Evolutionary conservation across 1,140 invertebrate species (phyloP).

Genomic region (Bathynomus jamesi): DNA sequence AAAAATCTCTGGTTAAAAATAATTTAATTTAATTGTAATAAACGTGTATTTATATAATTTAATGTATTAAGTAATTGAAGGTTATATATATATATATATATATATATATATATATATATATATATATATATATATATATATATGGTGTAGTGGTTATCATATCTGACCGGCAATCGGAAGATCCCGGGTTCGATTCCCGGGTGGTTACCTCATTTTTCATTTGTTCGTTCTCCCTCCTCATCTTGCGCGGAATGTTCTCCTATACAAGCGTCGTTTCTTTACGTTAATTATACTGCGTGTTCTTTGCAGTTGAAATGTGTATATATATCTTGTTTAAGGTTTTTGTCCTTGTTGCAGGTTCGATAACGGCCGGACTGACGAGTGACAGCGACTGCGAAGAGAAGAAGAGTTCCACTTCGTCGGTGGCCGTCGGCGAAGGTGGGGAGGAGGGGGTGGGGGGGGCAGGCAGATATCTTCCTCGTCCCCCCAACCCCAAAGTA

Average conservation of each 20-base stretch:
- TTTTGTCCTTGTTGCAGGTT: constrained; percentile 16
- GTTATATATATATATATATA: no score
- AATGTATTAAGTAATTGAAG: background rate
- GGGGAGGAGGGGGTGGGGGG: constrained; percentile 5
- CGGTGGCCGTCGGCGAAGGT: constrained; percentile 13
- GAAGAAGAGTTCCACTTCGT: constrained; percentile 40
- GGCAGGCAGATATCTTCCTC: constrained; percentile 12
- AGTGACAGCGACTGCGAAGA: constrained; percentile 39
- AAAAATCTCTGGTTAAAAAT: background rate
- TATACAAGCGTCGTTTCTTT: no score
- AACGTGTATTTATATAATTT: background rate
- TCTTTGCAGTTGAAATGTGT: no score
- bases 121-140: constrained; percentile 14
- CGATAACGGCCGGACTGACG: constrained; percentile 27
- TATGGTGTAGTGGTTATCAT: no score
- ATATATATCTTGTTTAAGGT: no score
- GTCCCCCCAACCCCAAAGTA: constrained; percentile 19
- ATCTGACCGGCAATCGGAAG: no score
- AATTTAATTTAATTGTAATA: background rate
- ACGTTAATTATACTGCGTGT: no score
- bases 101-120: constrained; percentile 14
- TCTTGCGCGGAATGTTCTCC: no score
- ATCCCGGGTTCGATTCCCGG: no score
- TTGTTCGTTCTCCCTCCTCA: no score
- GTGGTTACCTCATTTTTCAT: no score